Conservation (phyloP, 2,797 vertebrate species). For the Acrossocheilus fasciatus region DNA sequence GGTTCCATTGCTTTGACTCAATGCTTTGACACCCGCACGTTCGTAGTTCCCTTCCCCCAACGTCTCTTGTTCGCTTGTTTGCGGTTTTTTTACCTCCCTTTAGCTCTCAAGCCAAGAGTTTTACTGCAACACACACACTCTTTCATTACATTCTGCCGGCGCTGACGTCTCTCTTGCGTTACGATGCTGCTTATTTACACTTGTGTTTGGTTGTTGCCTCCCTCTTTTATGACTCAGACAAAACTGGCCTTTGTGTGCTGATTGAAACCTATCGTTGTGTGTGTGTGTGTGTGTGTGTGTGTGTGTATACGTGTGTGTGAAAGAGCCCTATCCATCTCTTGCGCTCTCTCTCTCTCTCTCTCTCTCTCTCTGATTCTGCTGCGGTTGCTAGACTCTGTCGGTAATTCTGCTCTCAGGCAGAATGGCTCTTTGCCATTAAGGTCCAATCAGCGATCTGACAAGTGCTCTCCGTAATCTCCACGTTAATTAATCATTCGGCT, state of each 20-base stretch:
- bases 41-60: conserved; percentile 40
- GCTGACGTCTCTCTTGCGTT: conserved; percentile 56
- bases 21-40: neutral
- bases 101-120: conserved; percentile 31
- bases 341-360: neutral
- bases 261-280: conserved; percentile 52
- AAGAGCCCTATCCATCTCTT: conserved; percentile 1
- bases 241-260: conserved; percentile 61
- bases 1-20: neutral
- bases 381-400: conserved; percentile 38
- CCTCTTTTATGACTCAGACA: conserved; percentile 71
- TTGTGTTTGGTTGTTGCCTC: conserved; percentile 60
- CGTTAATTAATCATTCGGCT: conserved; percentile 64
- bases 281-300: conserved; percentile 26
- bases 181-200: conserved; percentile 38
- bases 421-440: conserved; percentile 66
- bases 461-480: conserved; percentile 60
- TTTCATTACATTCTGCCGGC: conserved; percentile 57
- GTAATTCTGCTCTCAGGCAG: conserved; percentile 57
- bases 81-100: conserved; percentile 41
- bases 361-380: conserved; percentile 33
- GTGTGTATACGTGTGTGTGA: conserved; percentile 34
- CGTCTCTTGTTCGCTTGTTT: conserved; percentile 37
- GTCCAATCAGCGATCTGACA: conserved; percentile 61
- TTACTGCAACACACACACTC: conserved; percentile 38